phyloP scores from a whole-genome alignment of 2,888 invertebrate genomes.

The Labia minor region DNA sequence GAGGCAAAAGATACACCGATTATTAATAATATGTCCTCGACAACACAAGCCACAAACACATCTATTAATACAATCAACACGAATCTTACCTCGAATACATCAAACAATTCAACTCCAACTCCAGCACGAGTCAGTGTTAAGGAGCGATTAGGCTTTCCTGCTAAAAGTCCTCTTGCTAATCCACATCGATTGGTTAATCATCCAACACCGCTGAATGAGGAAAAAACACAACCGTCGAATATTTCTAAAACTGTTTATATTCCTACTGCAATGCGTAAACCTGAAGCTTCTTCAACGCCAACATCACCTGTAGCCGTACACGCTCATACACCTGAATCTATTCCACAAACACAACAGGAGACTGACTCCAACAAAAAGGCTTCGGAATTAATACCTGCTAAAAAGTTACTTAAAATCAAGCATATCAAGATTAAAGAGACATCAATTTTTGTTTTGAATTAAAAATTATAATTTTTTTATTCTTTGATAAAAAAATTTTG shows the following conservation, averaged over 20 bases:
- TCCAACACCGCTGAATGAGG: slow-evolving; percentile 21
- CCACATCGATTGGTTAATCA: slow-evolving; percentile 20
- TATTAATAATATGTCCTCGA: slow-evolving; percentile 23
- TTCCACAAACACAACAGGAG: slow-evolving; percentile 27
- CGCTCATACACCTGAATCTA: slow-evolving; percentile 28
- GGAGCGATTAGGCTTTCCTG: slow-evolving; percentile 40
- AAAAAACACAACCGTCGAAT: slow-evolving; percentile 34
- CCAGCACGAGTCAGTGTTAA: slow-evolving; percentile 37
- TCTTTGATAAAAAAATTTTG: no score
- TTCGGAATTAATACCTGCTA: slow-evolving; percentile 43
- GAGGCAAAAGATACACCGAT: slow-evolving; percentile 23
- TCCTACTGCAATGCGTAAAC: slow-evolving; percentile 35
- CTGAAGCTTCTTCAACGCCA: slow-evolving; percentile 33
- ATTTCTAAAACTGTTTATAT: slow-evolving; percentile 42
- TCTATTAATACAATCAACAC: slow-evolving; percentile 28
- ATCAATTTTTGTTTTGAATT: no score
- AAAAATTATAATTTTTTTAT: no score
- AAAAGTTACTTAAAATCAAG: slow-evolving; percentile 58
- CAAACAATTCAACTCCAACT: slow-evolving; percentile 32
- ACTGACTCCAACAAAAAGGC: slow-evolving; percentile 41
- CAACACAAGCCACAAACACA: slow-evolving; percentile 26
- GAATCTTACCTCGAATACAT: slow-evolving; percentile 28
- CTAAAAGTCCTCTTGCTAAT: slow-evolving; percentile 22
- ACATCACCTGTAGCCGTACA: slow-evolving; percentile 33
- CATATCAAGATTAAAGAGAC: no score